These are phyloP conservation scores for Vipera latastei DNA, from an alignment of 2,797 vertebrate species.

Conservation along the genomic window DNA sequence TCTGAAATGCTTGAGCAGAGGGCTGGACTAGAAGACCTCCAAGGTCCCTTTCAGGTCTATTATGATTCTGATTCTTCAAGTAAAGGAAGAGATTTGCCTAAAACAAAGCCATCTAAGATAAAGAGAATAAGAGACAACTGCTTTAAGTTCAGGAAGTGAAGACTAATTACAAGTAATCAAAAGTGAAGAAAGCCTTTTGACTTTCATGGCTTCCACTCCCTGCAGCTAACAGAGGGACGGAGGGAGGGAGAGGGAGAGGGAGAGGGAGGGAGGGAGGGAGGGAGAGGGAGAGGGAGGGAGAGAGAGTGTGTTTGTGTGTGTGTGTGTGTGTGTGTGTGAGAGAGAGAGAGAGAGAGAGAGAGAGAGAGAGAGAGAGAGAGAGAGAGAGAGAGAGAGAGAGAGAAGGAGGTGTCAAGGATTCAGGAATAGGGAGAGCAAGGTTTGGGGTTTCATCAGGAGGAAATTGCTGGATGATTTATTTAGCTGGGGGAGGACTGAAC, in stretches of 20 bases:
- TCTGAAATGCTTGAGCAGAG: too few relatives aligned
- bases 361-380: background rate
- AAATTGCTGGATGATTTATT: background rate
- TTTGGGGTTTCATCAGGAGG: background rate
- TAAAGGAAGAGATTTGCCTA: background rate
- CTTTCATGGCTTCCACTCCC: background rate
- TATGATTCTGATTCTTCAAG: too few relatives aligned
- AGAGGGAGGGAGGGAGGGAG: too few relatives aligned
- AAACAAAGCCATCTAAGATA: background rate
- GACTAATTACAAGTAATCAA: background rate
- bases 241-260: too few relatives aligned
- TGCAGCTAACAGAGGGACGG: background rate
- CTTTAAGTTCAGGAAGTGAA: background rate
- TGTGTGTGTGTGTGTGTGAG: too few relatives aligned
- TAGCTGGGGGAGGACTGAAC: background rate
- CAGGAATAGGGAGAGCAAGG: background rate
- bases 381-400: background rate
- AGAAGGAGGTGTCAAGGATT: background rate
- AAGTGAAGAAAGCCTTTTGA: background rate
- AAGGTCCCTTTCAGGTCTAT: too few relatives aligned
- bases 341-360: background rate
- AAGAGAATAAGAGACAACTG: background rate
- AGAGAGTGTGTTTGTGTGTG: too few relatives aligned
- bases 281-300: too few relatives aligned
- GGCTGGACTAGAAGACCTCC: too few relatives aligned